These are phyloP conservation scores for Gobionotothen gibberifrons DNA, from an alignment of 2,797 vertebrate species.

Conservation along the genomic window DNA sequence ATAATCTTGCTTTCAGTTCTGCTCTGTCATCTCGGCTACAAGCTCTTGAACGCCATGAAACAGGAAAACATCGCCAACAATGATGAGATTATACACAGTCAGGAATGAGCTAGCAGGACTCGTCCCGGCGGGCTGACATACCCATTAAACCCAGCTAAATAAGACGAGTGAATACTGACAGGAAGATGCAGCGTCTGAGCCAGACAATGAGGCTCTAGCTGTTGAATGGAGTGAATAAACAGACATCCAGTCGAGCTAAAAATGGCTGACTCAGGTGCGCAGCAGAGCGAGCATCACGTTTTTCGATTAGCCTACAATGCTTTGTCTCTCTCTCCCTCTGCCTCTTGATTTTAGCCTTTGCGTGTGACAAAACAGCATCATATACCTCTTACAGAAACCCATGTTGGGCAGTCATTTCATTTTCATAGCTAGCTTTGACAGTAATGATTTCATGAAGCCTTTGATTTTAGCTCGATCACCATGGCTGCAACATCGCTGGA, in stretches of 20 bases:
- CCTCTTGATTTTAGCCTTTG: constrained; percentile 27
- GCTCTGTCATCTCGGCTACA: constrained; percentile 55
- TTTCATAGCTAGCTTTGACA: constrained; percentile 61
- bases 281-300: constrained; percentile 33
- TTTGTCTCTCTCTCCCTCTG: constrained; percentile 7
- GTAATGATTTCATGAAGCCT: constrained; percentile 74
- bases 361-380: constrained; percentile 56
- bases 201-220: constrained; percentile 41
- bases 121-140: constrained; percentile 46
- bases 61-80: constrained; percentile 54
- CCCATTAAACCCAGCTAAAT: constrained; percentile 43
- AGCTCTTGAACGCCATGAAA: constrained; percentile 49
- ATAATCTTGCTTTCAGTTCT: constrained; percentile 61
- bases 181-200: constrained; percentile 39
- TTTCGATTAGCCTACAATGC: constrained; percentile 10
- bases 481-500: constrained; percentile 61
- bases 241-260: constrained; percentile 61
- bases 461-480: constrained; percentile 73
- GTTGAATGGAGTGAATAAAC: constrained; percentile 62
- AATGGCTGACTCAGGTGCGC: constrained; percentile 76
- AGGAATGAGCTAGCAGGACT: constrained; percentile 48
- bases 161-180: constrained; percentile 53
- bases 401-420: constrained; percentile 65
- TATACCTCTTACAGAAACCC: constrained; percentile 54
- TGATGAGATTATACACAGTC: constrained; percentile 61